These are phyloP conservation scores for Zoanthus solanderi DNA, from an alignment of 92 coral and sea anemone species.

Conservation along the genomic window DNA sequence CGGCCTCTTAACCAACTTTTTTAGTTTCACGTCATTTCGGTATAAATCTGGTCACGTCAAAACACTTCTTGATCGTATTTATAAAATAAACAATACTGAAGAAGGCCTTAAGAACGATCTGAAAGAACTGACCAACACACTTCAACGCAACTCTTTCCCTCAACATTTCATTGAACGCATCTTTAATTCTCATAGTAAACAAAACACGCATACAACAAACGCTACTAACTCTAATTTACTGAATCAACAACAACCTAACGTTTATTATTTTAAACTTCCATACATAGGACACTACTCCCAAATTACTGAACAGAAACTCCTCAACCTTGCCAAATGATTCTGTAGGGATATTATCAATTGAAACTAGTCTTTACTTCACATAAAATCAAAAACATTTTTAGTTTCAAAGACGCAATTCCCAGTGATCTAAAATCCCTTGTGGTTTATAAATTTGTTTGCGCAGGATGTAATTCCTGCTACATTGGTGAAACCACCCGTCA, in stretches of 20 bases:
- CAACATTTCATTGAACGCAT: neutral
- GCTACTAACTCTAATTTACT: neutral
- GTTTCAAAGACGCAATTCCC: constrained; percentile 23
- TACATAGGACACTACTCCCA: neutral
- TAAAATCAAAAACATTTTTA: neutral
- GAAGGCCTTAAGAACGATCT: neutral
- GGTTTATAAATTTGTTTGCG: constrained; percentile 28
- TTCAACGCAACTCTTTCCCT: neutral
- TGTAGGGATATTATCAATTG: constrained; percentile 1
- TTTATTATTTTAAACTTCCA: constrained; percentile 4
- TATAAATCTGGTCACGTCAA: neutral
- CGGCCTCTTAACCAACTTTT: too few species aligned
- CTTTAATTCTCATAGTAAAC: constrained; percentile 15
- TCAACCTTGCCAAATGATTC: constrained; percentile 9
- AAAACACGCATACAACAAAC: constrained; percentile 2
- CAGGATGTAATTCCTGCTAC: constrained; percentile 12
- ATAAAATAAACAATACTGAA: neutral
- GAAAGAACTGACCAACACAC: too few species aligned
- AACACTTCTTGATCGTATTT: too few species aligned
- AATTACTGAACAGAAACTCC: constrained; percentile 7
- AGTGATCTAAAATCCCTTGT: neutral
- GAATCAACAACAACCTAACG: constrained; percentile 7
- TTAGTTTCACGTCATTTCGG: too few species aligned
- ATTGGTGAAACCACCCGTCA: too few species aligned
- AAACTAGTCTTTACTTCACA: neutral